Percentiles rank a stretch among this genome's conserved stretches.
Evolutionary conservation across 2,797 vertebrate genomes (phyloP).

Genomic region (Cheirogaleus major): DNA sequence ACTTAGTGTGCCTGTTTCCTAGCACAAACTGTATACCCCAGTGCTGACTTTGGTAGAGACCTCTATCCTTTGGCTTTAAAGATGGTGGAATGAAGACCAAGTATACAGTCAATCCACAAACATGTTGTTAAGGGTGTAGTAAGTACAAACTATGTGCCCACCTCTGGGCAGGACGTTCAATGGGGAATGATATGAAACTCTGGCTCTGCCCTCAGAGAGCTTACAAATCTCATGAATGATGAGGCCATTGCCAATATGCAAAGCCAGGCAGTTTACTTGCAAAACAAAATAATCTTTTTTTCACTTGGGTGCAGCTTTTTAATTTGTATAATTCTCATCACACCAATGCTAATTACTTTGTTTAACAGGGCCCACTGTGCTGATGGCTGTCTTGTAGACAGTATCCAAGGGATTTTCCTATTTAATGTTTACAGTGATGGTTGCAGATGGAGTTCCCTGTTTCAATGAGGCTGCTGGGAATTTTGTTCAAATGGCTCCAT

Average conservation of each 20-base stretch:
- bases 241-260: not conserved
- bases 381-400: slow-evolving; percentile 53
- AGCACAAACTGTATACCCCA: not conserved
- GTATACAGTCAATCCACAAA: not conserved
- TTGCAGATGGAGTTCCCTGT: slow-evolving; percentile 61
- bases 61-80: slow-evolving; percentile 22
- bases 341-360: slow-evolving; percentile 37
- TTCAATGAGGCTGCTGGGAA: slow-evolving; percentile 64
- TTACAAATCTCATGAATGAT: not conserved
- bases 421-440: slow-evolving; percentile 62
- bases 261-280: not conserved
- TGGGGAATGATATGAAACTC: not conserved
- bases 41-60: not conserved
- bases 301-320: not conserved
- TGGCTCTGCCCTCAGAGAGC: not conserved
- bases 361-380: slow-evolving; percentile 42
- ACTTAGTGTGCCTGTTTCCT: not conserved
- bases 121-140: not conserved
- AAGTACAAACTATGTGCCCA: not conserved
- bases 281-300: slow-evolving; percentile 15
- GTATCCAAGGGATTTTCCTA: slow-evolving; percentile 52
- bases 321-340: slow-evolving; percentile 52
- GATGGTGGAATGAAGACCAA: not conserved
- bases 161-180: not conserved
- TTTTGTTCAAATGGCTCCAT: slow-evolving; percentile 62